Evolutionary conservation across 1,140 invertebrate genomes (phyloP).

Genomic region (Drosophila sp.): DNA sequence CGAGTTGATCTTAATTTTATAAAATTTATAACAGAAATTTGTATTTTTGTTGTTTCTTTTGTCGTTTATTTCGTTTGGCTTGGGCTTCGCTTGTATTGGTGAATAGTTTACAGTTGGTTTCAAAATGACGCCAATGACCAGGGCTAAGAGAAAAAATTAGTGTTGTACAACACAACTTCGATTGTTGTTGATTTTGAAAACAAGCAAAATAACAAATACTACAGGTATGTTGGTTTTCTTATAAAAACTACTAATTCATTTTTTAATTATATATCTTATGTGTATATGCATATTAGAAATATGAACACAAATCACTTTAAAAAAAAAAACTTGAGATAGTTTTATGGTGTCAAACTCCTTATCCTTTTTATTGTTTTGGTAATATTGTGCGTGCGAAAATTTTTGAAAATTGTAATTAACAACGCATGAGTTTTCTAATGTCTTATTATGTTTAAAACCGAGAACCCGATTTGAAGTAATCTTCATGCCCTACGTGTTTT

Average conservation of each 20-base stretch:
- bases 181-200: background rate
- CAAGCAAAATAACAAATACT: background rate
- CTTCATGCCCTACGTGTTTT: too few relatives aligned
- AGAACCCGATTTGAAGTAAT: too few relatives aligned
- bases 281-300: too few relatives aligned
- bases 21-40: slow-evolving; percentile 11
- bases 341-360: too few relatives aligned
- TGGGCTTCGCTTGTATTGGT: slow-evolving; percentile 57
- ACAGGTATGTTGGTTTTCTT: background rate
- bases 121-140: slow-evolving; percentile 72
- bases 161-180: slow-evolving; percentile 34
- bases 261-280: too few relatives aligned
- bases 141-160: slow-evolving; percentile 46
- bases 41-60: slow-evolving; percentile 38
- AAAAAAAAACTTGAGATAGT: too few relatives aligned
- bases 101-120: slow-evolving; percentile 77
- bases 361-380: too few relatives aligned
- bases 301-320: too few relatives aligned
- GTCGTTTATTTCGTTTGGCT: slow-evolving; percentile 42
- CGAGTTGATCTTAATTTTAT: slow-evolving; percentile 1
- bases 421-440: too few relatives aligned
- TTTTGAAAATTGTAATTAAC: too few relatives aligned
- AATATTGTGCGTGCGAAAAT: too few relatives aligned
- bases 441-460: too few relatives aligned
- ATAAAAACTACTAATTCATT: background rate